These are phyloP conservation scores for Chaenocephalus aceratus DNA, from an alignment of 2,113 vertebrate species.

Conservation along the genomic window DNA sequence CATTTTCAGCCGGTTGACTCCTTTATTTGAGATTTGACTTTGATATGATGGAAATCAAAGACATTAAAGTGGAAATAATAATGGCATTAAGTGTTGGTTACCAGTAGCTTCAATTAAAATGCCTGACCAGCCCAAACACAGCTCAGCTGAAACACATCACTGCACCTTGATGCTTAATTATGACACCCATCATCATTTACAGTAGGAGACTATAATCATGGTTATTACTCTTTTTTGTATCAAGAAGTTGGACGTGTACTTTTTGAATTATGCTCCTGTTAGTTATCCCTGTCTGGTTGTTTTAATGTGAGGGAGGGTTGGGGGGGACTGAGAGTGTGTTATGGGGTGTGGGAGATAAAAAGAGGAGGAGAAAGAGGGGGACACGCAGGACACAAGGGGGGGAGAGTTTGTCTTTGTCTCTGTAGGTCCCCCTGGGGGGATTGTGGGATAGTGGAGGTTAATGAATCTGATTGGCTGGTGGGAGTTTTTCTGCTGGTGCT, in stretches of 20 bases:
- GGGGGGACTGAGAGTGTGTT: constrained; percentile 40
- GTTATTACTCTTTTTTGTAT: neutral
- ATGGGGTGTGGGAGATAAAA: constrained; percentile 37
- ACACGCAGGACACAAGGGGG: constrained; percentile 70
- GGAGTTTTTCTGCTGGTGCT: constrained; percentile 82
- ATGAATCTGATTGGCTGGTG: constrained; percentile 82
- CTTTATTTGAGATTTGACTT: neutral
- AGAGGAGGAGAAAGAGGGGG: constrained; percentile 26
- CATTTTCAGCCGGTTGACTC: neutral
- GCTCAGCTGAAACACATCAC: neutral
- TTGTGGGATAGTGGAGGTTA: constrained; percentile 82
- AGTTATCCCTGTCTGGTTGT: constrained; percentile 30
- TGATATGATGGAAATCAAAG: neutral
- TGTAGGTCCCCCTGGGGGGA: constrained; percentile 69
- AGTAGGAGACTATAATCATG: neutral
- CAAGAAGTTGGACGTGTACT: constrained; percentile 4
- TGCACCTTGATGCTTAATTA: neutral
- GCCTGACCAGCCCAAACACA: no score
- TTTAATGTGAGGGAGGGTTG: constrained; percentile 23
- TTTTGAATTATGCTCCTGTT: constrained; percentile 20
- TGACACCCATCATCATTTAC: neutral
- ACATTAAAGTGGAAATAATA: neutral
- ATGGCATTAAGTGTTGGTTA: neutral
- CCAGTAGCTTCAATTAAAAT: neutral
- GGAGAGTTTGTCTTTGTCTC: constrained; percentile 85